phyloP scores from a whole-genome alignment of 2,797 vertebrate genomes.

The Threskiornis aethiopicus region DNA sequence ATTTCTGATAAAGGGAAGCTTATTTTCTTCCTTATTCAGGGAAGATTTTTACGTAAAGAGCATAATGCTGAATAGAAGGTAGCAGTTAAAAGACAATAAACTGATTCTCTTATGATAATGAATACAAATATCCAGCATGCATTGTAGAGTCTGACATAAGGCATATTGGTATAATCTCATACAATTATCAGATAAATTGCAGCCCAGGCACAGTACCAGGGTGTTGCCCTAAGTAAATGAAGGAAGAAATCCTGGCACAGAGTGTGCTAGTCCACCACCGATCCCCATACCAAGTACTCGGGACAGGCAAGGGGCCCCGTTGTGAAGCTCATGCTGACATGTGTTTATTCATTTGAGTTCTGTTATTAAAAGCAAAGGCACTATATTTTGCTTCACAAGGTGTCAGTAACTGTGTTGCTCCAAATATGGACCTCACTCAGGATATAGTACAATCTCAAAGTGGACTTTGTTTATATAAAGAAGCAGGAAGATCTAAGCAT shows the following conservation, averaged over 20 bases:
- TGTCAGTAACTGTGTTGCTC: not conserved
- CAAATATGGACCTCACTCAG: not conserved
- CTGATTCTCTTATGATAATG: not conserved
- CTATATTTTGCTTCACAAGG: not conserved
- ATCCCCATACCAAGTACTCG: rapidly evolving
- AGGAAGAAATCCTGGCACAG: not conserved
- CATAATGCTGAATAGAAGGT: not conserved
- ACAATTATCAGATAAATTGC: not conserved
- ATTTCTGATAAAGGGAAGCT: not conserved
- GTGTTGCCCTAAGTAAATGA: not conserved
- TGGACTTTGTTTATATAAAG: not conserved
- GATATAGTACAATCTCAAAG: not conserved
- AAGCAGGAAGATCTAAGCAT: not conserved
- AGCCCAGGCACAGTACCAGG: not conserved
- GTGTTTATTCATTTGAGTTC: not conserved
- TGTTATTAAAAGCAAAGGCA: not conserved
- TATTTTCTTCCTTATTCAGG: not conserved
- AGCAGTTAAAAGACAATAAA: not conserved
- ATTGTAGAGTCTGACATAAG: not conserved
- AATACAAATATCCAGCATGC: not conserved
- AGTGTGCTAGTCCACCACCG: not conserved
- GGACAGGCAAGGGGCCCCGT: not conserved
- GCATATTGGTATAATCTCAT: not conserved
- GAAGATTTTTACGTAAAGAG: not conserved
- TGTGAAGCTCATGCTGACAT: rapidly evolving